Evolutionary conservation across 1,140 invertebrate genomes (phyloP), one percentile per base, ranked within the genome.

Genomic region (Drosophila navojoa): DNA sequence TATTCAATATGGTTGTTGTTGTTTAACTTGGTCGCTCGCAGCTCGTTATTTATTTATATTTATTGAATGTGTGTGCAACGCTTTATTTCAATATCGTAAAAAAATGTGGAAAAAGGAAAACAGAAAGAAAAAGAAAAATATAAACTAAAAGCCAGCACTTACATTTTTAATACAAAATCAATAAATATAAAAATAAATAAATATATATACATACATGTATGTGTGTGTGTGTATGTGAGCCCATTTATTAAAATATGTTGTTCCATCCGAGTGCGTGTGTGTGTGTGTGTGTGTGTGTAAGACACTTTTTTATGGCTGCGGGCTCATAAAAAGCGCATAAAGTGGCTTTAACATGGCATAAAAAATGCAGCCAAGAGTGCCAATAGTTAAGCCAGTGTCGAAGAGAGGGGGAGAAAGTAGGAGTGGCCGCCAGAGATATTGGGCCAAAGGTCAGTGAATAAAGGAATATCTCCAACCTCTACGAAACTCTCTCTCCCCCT

Each of bases 81-180:
- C 77, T 85, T 85, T 84, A 85, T 84, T 77, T 85, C 75, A 73
- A 87, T 81, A 76, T 57, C 66, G 73, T 79, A 86, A 79, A 81
- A 45, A 74, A 76, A 38, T 38, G 78, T 57, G 44, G 50, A 71
- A 55, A 63, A 13, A 13, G 35, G 4, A 38, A 38, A 38, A 7
- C 11, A 38, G 35, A 38, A 38, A 38, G 35, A 38, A 38, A 38
- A 22, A 22, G 19, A 22, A 22, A 22, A 22, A 22, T 74, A 63
- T 62, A 67, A 84, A 84, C 76, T 84, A 84, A 84, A 79, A 84
- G 80, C 80, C 40, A 53, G 76, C 82, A 86, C 76, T 86, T 81
- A 87, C 82, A 86, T 87, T 81, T 87, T 86, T 86, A 87, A 86
- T 86, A 87, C 82, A 79, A 87, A 86, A 86, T 86, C 82, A 87